Evolutionary conservation across 2,888 invertebrate genomes (phyloP), one percentile per base, ranked within the genome.

Genomic region (Leptinotarsa rubiginosa): DNA sequence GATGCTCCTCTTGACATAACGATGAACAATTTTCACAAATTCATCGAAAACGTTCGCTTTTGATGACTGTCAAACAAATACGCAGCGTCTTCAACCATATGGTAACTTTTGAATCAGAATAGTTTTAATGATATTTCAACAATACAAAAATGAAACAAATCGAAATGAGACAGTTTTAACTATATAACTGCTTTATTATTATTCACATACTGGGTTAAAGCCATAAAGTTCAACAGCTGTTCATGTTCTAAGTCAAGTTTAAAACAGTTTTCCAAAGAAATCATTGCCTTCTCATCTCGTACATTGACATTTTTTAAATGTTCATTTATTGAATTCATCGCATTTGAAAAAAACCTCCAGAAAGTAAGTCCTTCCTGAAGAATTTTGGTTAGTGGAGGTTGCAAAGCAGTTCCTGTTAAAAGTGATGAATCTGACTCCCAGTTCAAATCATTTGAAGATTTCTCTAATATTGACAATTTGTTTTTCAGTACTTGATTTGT

Each of bases 151-250:
- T 10, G 3, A 10, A 41, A 41, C 10, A 0, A 10, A 41, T 2
- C 0, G 41, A 41, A 41, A 41, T 50, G 0, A 16, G 50, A n/a
- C 4, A 10, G 49, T 65, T 20, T 7, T 2, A 64, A 65, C 75
- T 71, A 78, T 70, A 66, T 68, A 70, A 84, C 76, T 70, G 74
- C 79, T 75, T 82, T 83, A 68, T 83, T 79, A 76, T 85, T 83
- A 74, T 80, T 79, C 56, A 87, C 81, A 82, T 87, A 87, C 76
- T 87, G 87, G 41, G 85, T 85, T 72, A 87, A 76, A 56, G 86
- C 85, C 73, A 87, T 75, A 52, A 85, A 81, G 67, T 79, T 72
- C 47, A 52, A 78, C 47, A 86, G 79, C 65, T 68, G 31, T 54
- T 77, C 65, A 74, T 80, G 75, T 59, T 81, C 75, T 47, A 87